Evolutionary conservation across 2,888 invertebrate genomes (phyloP).

Genomic region (Morpho achilles): DNA sequence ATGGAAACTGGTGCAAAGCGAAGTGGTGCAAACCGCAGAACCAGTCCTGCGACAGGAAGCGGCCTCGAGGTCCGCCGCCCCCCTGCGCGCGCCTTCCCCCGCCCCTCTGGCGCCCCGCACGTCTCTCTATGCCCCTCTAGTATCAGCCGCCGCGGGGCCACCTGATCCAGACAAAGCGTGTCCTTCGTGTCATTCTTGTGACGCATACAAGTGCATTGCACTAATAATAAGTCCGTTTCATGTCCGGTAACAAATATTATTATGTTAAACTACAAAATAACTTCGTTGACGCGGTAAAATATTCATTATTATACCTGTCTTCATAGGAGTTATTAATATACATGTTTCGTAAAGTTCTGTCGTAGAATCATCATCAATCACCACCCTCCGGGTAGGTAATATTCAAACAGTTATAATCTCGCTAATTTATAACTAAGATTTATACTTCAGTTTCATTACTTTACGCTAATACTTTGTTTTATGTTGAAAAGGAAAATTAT

Average conservation of each 20-base stretch:
- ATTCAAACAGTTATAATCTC: slow-evolving; percentile 15
- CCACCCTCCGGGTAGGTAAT: slow-evolving; percentile 12
- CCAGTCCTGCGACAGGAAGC: slow-evolving; percentile 75
- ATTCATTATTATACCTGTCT: background rate
- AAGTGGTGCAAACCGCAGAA: slow-evolving; percentile 73
- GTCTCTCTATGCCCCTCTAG: slow-evolving; percentile 32
- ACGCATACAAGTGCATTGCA: slow-evolving; percentile 76
- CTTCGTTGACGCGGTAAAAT: too few relatives aligned
- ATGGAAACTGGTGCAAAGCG: slow-evolving; percentile 72
- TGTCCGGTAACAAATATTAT: slow-evolving; percentile 46
- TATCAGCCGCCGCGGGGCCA: slow-evolving; percentile 44
- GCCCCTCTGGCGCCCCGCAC: slow-evolving; percentile 31
- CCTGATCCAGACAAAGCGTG: slow-evolving; percentile 76
- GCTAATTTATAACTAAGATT: slow-evolving; percentile 22
- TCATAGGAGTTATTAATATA: slow-evolving; percentile 2
- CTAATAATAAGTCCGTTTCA: slow-evolving; percentile 66
- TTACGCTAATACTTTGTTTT: background rate
- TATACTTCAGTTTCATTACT: slow-evolving; percentile 11
- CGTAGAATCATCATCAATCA: slow-evolving; percentile 22
- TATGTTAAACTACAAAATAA: slow-evolving; percentile 3
- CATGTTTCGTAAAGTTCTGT: slow-evolving; percentile 12
- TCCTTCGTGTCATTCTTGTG: slow-evolving; percentile 62
- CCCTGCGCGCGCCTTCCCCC: slow-evolving; percentile 28
- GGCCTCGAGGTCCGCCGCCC: slow-evolving; percentile 52
- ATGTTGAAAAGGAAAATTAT: too few relatives aligned